Evolutionary conservation across 2,888 invertebrate species (phyloP).

Genomic region (Chirona hameri): DNA sequence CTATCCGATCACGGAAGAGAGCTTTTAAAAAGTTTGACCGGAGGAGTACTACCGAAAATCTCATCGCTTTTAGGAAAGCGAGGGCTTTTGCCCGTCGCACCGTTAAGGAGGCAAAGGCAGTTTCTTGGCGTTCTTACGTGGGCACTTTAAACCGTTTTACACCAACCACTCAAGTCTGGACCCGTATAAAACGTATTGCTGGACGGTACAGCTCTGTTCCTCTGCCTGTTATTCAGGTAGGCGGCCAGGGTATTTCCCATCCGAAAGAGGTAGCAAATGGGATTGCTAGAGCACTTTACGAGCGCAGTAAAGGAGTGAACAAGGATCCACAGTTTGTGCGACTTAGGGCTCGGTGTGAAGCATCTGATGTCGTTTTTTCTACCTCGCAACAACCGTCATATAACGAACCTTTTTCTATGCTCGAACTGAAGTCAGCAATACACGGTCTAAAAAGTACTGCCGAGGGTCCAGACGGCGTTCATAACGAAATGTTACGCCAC

Average conservation of each 20-base stretch:
- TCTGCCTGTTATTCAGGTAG: not conserved
- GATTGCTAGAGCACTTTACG: not conserved
- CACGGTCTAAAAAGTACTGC: not conserved
- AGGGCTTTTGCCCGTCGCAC: not conserved
- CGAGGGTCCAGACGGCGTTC: too few species aligned
- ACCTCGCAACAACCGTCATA: too few species aligned
- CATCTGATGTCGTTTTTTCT: not conserved
- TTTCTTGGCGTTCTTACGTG: not conserved
- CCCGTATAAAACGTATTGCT: not conserved
- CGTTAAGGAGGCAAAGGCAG: not conserved
- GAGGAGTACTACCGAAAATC: not conserved
- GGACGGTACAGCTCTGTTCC: too few species aligned
- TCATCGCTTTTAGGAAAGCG: not conserved
- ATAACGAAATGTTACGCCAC: too few species aligned
- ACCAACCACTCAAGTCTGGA: not conserved
- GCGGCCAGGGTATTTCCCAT: not conserved
- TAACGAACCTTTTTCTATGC: too few species aligned
- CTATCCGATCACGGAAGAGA: too few species aligned
- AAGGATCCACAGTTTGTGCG: not conserved
- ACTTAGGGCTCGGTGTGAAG: not conserved
- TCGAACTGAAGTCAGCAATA: too few species aligned
- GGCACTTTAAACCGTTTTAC: not conserved
- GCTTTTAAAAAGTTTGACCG: not conserved
- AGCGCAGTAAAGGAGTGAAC: not conserved
- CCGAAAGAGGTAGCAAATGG: not conserved